Evolutionary conservation across 1,140 invertebrate genomes (phyloP), one percentile per base, ranked within the genome.

Genomic region (Notospermus geniculatus): DNA sequence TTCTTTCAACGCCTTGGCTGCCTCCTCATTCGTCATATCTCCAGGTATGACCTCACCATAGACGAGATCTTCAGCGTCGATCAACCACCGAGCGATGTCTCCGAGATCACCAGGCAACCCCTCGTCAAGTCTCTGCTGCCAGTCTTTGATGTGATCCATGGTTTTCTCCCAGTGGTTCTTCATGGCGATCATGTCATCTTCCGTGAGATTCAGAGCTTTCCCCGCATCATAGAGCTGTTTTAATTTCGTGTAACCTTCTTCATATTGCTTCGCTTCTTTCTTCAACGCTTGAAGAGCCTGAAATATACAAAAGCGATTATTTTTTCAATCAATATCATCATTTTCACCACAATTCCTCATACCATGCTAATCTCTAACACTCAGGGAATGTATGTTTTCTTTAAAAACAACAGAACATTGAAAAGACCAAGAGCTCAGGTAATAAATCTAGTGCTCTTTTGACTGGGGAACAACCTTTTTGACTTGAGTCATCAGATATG

Each of bases 11-110:
- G 92, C 87, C 39, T 88, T 86, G 2, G 91, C 91, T 39, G 91
- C 91, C 81, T 90, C 89, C 77, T 94, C 91, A 69, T 91, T 90
- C 85, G 92, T 88, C 28, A 84, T 85, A 39, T 60, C 59, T 2
- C 25, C 45, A 17, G 86, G 84, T 5, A 91, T 90, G 71, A 93
- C 89, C 66, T 91, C 88, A 67, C 91, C 89, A 7, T 83, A 83
- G 68, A 93, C 79, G 64, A 94, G 76, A 72, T 88, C 86, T 79
- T 95, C 90, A 41, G 91, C 90, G 68, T 86, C 86, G 43, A 88
- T 87, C 15, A 96, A 75, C 91, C 92, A 93, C 75, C 90, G 88
- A 22, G 90, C 92, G 1, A 93, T 84, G 57, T 86, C 82, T 46
- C 88, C 87, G 58, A 95, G 88, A 69, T 90, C 88, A 39, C 89